Base-by-base conservation (phyloP, 2,888 invertebrate genomes). In the Drosophila helvetica region DNA sequence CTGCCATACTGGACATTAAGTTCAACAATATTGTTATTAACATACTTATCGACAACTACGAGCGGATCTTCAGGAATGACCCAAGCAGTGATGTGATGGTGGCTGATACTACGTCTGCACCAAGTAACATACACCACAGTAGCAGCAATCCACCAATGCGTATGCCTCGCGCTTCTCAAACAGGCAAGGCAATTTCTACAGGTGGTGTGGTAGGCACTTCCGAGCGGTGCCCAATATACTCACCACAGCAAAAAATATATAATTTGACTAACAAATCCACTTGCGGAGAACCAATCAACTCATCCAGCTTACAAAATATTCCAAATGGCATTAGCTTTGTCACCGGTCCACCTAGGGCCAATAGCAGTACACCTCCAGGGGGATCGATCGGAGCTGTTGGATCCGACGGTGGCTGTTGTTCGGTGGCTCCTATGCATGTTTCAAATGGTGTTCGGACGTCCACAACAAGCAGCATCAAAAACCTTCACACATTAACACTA, bases 11-110 rank as follows among this genome's bases (percentile, higher is more conserved):
- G 94, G 98, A 99, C 93, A 97, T 99, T 83, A 99, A 99, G 93
- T 99, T 99, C 94, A 98, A 98, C 93, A 99, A 99, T 93, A 97
- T 99, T 90, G 97, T 99, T 77, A 98, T 99, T 62, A 99, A 99
- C 93, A 97, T 99, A 90, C 94, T 99, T 76, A 97, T 99, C 70
- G 96, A 97, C 86, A 96, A 97, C 92, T 96, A 95, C 91, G 95
- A 96, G 63, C 94, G 94, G 92, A 95, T 96, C 85, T 95, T 95
- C 88, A 94, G 94, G 86, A 91, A 88, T 64, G 87, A 90, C 69
- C 92, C 92, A 25, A 91, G 90, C 63, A 80, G 85, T 48, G 64
- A 65, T 5, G 69, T 75, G 1, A 65, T 51, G 0, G 56, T 55
- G 0, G 22, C 64, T 1, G 68, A 67, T 7, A 53, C 55, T 38